Evolutionary conservation across 2,888 invertebrate genomes (phyloP).

Genomic region (Myathropa florea): DNA sequence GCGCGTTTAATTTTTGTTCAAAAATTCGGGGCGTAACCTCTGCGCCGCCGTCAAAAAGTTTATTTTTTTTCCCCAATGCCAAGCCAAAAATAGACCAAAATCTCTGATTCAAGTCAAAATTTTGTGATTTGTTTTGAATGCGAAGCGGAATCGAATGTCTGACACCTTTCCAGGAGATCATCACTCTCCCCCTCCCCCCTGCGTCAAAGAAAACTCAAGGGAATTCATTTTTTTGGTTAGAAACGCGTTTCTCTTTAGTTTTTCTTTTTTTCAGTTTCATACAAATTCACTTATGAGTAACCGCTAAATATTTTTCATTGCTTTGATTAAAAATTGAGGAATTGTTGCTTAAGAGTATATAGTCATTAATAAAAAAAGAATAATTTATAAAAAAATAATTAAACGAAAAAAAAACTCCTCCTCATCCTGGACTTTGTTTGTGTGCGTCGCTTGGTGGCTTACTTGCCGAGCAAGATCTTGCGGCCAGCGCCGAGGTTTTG

Average conservation of each 20-base stretch:
- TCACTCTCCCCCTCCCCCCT: neutral
- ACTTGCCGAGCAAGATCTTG: slow-evolving; percentile 95
- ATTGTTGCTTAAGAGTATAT: slow-evolving; percentile 65
- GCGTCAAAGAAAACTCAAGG: slow-evolving; percentile 2
- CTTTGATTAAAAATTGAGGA: slow-evolving; percentile 61
- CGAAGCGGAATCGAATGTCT: slow-evolving; percentile 54
- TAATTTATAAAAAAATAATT: slow-evolving; percentile 29
- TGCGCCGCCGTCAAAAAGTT: neutral
- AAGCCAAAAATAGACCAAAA: slow-evolving; percentile 30
- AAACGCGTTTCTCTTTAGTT: slow-evolving; percentile 68
- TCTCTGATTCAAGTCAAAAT: neutral
- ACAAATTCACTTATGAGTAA: slow-evolving; percentile 66
- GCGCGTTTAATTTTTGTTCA: neutral
- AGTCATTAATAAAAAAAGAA: slow-evolving; percentile 40
- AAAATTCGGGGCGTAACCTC: slow-evolving; percentile 35
- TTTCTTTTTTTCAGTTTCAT: slow-evolving; percentile 44
- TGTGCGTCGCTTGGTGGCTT: slow-evolving; percentile 80
- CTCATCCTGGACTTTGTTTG: slow-evolving; percentile 55
- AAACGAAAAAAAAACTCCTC: slow-evolving; percentile 53
- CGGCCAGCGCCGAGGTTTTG: slow-evolving; percentile 94
- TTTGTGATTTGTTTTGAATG: slow-evolving; percentile 1
- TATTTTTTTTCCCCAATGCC: slow-evolving; percentile 32
- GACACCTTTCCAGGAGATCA: slow-evolving; percentile 30
- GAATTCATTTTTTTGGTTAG: slow-evolving; percentile 44
- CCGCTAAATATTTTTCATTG: slow-evolving; percentile 59